Percentiles rank a stretch among this genome's conserved stretches.
Evolutionary conservation across 2,113 vertebrate species (phyloP).

Genomic region (Apodemus sylvaticus): DNA sequence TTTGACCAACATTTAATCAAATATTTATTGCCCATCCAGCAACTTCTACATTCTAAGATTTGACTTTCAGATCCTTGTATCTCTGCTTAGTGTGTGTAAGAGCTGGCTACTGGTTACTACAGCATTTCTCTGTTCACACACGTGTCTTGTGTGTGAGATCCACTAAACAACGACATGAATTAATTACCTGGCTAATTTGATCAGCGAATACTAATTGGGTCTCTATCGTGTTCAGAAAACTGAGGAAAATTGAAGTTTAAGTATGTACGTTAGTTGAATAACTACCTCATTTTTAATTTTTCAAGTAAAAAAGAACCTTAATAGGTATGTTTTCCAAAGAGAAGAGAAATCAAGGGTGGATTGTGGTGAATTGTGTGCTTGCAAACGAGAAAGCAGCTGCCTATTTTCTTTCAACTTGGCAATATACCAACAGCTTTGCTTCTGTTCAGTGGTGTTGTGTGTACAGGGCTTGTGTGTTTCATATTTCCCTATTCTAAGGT

Average conservation of each 20-base stretch:
- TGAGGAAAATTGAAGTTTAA: slow-evolving; percentile 38
- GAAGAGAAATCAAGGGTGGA: background rate
- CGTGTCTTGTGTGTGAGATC: background rate
- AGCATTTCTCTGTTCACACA: slow-evolving; percentile 44
- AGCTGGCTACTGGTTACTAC: background rate
- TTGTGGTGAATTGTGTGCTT: background rate
- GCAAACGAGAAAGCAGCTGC: background rate
- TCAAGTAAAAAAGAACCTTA: background rate
- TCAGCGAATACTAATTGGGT: slow-evolving; percentile 16
- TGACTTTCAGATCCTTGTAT: background rate
- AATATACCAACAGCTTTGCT: slow-evolving; percentile 1
- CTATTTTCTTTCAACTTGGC: slow-evolving; percentile 14
- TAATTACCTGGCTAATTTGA: slow-evolving; percentile 56
- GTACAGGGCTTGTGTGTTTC: slow-evolving; percentile 12
- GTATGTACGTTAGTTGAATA: background rate
- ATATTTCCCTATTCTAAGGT: background rate
- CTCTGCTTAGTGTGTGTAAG: background rate
- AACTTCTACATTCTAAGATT: slow-evolving; percentile 28
- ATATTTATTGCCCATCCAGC: background rate
- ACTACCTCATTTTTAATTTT: background rate
- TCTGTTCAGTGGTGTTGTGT: background rate
- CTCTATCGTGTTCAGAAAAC: background rate
- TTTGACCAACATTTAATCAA: slow-evolving; percentile 31
- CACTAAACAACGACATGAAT: slow-evolving; percentile 31
- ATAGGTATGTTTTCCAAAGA: slow-evolving; percentile 44